Conservation (phyloP, 2,888 invertebrate genomes). For the Hedya salicella region DNA sequence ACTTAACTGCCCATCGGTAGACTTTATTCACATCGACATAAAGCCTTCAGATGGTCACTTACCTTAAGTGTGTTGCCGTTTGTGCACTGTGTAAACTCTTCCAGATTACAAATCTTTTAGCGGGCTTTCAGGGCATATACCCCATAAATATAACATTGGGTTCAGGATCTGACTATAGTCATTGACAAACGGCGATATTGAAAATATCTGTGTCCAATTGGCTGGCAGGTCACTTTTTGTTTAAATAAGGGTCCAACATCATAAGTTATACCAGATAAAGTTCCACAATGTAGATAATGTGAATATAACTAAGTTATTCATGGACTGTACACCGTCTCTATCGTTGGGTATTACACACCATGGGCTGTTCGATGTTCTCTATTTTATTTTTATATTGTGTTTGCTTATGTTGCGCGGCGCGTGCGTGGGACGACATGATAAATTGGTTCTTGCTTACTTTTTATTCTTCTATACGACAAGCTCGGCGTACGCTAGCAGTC, state of each 20-base stretch:
- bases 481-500: slow-evolving; percentile 75
- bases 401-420: slow-evolving; percentile 75
- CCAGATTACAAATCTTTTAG: too few relatives aligned
- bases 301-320: slow-evolving; percentile 83
- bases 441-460: slow-evolving; percentile 77
- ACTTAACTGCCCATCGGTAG: slow-evolving; percentile 45
- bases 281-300: slow-evolving; percentile 84
- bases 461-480: slow-evolving; percentile 73
- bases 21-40: too few relatives aligned
- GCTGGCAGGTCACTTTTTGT: slow-evolving; percentile 60
- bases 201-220: slow-evolving; percentile 58
- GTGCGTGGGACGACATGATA: slow-evolving; percentile 81
- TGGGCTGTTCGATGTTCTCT: slow-evolving; percentile 69
- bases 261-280: slow-evolving; percentile 78
- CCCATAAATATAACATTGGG: slow-evolving; percentile 15
- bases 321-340: slow-evolving; percentile 75
- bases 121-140: slow-evolving; percentile 44
- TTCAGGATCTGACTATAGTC: slow-evolving; percentile 46
- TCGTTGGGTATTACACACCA: slow-evolving; percentile 84
- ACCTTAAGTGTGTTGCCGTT: too few relatives aligned
- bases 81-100: too few relatives aligned
- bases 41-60: too few relatives aligned
- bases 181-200: slow-evolving; percentile 70
- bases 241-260: slow-evolving; percentile 72
- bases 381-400: slow-evolving; percentile 73